phyloP scores from a whole-genome alignment of 2,888 invertebrate genomes.

The Drosophila leonis region DNA sequence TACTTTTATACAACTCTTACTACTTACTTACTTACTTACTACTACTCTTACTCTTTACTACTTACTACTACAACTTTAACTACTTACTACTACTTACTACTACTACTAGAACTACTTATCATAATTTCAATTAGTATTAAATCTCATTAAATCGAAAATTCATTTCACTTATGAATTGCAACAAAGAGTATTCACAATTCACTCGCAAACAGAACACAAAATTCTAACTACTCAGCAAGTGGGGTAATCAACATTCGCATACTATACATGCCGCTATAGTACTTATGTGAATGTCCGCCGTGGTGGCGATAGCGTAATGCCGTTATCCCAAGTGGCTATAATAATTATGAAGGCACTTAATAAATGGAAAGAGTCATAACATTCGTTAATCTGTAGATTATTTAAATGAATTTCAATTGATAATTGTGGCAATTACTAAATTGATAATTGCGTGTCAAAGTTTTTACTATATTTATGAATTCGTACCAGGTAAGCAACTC shows the following conservation, averaged over 20 bases:
- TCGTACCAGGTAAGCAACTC: constrained; percentile 25
- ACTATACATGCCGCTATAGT: neutral
- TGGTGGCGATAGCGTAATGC: constrained; percentile 1
- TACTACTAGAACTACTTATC: neutral
- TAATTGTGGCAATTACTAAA: constrained; percentile 9
- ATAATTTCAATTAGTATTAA: neutral
- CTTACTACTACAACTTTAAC: too few species aligned
- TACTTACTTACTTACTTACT: neutral
- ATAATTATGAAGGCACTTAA: constrained; percentile 24
- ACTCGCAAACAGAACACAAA: neutral
- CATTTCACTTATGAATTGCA: neutral
- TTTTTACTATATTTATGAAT: constrained; percentile 48
- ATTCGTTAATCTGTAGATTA: constrained; percentile 28
- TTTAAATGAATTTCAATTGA: constrained; percentile 50
- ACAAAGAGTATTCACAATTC: neutral
- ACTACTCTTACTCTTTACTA: neutral
- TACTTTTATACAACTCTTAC: too few species aligned
- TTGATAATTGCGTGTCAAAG: constrained; percentile 16
- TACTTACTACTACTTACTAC: neutral
- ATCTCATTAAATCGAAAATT: neutral
- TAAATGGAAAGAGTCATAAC: constrained; percentile 22
- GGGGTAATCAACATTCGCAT: neutral
- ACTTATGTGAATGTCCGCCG: neutral
- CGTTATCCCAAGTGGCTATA: constrained; percentile 40
- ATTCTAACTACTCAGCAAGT: neutral